Percentiles rank a stretch among this genome's conserved stretches.
phyloP scores from a whole-genome alignment of 1,140 invertebrate genomes.

The Akabosia matsudoensis region DNA sequence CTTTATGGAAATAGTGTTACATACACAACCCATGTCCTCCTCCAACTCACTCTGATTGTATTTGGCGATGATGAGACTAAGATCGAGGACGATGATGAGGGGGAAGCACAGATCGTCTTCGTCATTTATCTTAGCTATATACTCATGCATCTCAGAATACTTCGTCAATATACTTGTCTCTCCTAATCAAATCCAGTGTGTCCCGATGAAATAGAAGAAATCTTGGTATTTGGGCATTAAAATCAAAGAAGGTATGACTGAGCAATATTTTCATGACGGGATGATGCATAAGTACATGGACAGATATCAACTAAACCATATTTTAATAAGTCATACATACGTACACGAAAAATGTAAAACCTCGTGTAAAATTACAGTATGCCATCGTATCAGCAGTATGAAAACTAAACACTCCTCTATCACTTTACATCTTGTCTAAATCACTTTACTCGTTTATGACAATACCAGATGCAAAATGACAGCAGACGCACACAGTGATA shows the following conservation, averaged over 20 bases:
- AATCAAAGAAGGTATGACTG: no score
- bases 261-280: no score
- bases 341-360: no score
- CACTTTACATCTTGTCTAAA: not conserved
- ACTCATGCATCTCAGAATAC: not conserved
- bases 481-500: not conserved
- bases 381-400: no score
- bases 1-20: conserved; percentile 5
- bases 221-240: no score
- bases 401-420: not conserved
- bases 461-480: not conserved
- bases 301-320: no score
- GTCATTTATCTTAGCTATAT: not conserved
- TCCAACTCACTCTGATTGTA: not conserved
- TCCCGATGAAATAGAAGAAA: not conserved
- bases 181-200: not conserved
- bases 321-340: no score
- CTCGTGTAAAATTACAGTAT: no score
- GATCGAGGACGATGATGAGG: not conserved
- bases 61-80: not conserved
- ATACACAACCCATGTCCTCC: not conserved
- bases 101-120: not conserved
- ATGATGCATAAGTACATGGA: no score
- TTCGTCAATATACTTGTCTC: no score
- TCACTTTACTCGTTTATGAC: not conserved